Evolutionary conservation across 2,797 vertebrate genomes (phyloP).

Genomic region (Spea hammondii): DNA sequence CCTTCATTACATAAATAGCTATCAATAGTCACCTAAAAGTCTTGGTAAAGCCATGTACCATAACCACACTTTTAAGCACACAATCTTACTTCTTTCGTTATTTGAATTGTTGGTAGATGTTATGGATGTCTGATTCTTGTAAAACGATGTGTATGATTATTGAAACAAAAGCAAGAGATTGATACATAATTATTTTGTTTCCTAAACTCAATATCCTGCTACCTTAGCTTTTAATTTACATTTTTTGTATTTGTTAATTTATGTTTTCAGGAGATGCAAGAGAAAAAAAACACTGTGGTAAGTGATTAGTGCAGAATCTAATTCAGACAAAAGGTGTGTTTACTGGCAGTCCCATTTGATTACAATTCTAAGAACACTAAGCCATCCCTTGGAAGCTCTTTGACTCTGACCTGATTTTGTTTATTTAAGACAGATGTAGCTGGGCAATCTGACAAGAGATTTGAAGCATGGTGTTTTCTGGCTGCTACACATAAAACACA

Average conservation of each 20-base stretch:
- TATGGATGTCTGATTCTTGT: no score
- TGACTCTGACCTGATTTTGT: constrained; percentile 38
- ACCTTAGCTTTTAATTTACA: no score
- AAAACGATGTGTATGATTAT: no score
- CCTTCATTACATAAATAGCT: no score
- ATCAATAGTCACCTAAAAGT: neutral
- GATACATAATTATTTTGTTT: no score
- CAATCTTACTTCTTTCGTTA: no score
- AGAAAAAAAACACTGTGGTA: constrained; percentile 9
- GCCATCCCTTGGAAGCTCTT: constrained; percentile 39
- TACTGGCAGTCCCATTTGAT: constrained; percentile 30
- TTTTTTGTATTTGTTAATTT: no score
- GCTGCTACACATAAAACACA: constrained; percentile 50
- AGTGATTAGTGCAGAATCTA: constrained; percentile 38
- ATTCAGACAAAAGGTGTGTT: constrained; percentile 38
- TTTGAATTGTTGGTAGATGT: no score
- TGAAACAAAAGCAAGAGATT: no score
- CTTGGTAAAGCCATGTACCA: no score
- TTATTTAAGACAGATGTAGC: constrained; percentile 52
- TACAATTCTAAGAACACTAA: constrained; percentile 41
- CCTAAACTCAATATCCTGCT: no score
- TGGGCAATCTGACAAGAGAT: constrained; percentile 50
- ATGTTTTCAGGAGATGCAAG: neutral
- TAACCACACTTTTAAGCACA: no score
- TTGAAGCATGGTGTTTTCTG: constrained; percentile 51